These are phyloP conservation scores for Chymomyza fuscimana DNA, from an alignment of 2,888 invertebrate species.

Conservation along the genomic window DNA sequence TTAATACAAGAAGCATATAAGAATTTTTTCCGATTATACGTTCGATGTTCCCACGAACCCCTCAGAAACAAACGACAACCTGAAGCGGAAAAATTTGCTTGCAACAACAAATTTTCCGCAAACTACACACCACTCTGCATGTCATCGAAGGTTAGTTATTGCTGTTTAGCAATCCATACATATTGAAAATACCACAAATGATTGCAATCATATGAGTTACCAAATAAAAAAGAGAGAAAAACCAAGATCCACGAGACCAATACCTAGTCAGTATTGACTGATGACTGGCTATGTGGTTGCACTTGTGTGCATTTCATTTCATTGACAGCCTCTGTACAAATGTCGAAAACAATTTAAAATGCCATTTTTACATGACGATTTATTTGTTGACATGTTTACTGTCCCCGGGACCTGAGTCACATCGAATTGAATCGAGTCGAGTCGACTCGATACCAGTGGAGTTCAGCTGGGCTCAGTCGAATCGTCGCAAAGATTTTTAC, in stretches of 20 bases:
- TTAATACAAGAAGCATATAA: not conserved
- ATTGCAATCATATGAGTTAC: not conserved
- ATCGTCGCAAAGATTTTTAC: constrained; percentile 45
- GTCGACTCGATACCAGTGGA: constrained; percentile 17
- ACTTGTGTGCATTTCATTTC: constrained; percentile 67
- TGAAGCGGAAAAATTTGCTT: not conserved
- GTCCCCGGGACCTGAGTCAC: constrained; percentile 40
- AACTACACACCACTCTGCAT: not conserved
- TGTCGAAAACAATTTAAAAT: constrained; percentile 77
- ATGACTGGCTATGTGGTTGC: not conserved
- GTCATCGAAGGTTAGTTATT: not conserved
- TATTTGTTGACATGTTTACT: constrained; percentile 71
- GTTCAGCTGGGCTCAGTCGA: not conserved
- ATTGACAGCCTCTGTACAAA: constrained; percentile 70
- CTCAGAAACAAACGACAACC: not conserved
- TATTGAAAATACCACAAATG: not conserved
- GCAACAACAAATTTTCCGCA: not conserved
- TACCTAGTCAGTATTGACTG: not conserved
- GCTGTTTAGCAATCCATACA: not conserved
- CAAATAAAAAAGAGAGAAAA: not conserved
- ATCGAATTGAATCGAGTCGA: constrained; percentile 24
- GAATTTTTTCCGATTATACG: no score
- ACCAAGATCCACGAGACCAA: not conserved
- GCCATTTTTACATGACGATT: constrained; percentile 77
- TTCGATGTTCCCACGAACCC: no score